Evolutionary conservation across 2,888 invertebrate genomes (phyloP).

Genomic region (Plagodis dolabraria): DNA sequence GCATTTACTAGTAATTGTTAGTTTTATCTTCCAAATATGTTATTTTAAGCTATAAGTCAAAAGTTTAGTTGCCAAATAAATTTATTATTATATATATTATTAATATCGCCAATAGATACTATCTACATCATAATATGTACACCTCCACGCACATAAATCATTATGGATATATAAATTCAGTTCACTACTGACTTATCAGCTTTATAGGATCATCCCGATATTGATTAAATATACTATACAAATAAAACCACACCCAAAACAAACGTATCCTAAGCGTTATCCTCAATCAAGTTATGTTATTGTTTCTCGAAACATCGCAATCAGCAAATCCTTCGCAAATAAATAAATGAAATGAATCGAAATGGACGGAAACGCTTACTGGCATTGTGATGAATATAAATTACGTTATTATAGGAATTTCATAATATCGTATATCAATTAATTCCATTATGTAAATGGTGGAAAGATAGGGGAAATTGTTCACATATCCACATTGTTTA

Average conservation of each 20-base stretch:
- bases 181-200: too few species aligned
- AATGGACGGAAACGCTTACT: constrained; percentile 11
- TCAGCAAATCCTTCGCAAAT: constrained; percentile 35
- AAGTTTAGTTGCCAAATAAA: too few species aligned
- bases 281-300: constrained; percentile 42
- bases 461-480: background rate
- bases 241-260: constrained; percentile 21
- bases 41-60: too few species aligned
- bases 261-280: constrained; percentile 36
- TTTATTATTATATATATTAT: too few species aligned
- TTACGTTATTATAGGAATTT: constrained; percentile 1
- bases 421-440: background rate
- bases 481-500: background rate
- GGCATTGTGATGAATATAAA: constrained; percentile 13
- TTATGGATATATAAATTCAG: too few species aligned
- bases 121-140: too few species aligned
- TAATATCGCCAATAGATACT: too few species aligned
- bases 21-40: too few species aligned
- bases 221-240: constrained; percentile 14
- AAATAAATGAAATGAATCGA: constrained; percentile 21
- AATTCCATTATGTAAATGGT: background rate
- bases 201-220: constrained; percentile 1
- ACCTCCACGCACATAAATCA: too few species aligned
- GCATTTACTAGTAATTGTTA: too few species aligned
- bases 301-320: constrained; percentile 36